Percentiles rank a stretch among this genome's conserved stretches.
Evolutionary conservation across 2,888 invertebrate species (phyloP).

Genomic region (Tipula lateralis): DNA sequence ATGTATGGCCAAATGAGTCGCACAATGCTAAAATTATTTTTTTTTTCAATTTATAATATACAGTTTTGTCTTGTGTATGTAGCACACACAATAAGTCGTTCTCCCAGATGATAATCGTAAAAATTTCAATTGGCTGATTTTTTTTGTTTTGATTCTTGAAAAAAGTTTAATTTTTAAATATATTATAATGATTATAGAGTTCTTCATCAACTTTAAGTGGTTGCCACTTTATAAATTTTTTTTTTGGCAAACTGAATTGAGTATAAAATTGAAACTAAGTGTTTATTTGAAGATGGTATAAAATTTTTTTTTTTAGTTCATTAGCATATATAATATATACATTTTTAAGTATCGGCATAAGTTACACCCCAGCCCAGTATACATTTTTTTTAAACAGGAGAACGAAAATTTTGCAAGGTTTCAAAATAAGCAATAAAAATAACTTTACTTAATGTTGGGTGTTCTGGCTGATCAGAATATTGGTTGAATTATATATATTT

Average conservation of each 20-base stretch:
- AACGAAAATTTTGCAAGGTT: too few relatives aligned
- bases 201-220: neutral
- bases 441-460: too few relatives aligned
- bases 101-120: neutral
- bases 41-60: neutral
- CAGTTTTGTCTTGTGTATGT: neutral
- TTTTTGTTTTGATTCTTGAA: neutral
- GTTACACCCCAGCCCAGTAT: neutral
- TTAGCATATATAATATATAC: neutral
- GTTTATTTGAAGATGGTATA: neutral
- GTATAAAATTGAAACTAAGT: neutral
- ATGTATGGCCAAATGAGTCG: neutral
- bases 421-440: too few relatives aligned
- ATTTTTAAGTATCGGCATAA: neutral
- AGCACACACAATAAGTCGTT: slow-evolving; percentile 24
- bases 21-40: neutral
- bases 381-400: too few relatives aligned
- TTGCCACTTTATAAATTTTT: neutral
- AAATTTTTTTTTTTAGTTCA: neutral
- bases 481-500: too few relatives aligned
- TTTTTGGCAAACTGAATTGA: neutral
- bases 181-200: slow-evolving; percentile 13
- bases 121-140: slow-evolving; percentile 2
- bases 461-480: too few relatives aligned
- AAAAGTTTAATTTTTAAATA: neutral